These are phyloP conservation scores for Saxidomus purpurata DNA, from an alignment of 1,140 invertebrate species.

Conservation along the genomic window DNA sequence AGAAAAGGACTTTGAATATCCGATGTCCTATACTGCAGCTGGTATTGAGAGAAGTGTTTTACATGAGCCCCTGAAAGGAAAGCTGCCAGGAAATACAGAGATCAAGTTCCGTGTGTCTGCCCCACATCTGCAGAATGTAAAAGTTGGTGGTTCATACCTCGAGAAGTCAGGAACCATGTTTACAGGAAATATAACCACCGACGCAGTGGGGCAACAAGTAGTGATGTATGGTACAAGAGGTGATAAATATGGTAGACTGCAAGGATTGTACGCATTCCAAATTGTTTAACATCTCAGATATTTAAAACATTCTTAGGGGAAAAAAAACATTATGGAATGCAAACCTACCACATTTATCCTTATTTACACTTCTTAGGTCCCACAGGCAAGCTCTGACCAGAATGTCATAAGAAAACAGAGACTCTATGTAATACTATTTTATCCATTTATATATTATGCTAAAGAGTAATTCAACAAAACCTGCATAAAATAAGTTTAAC, in stretches of 20 bases:
- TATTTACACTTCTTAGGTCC: too few relatives aligned
- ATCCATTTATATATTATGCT: too few relatives aligned
- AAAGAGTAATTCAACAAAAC: too few relatives aligned
- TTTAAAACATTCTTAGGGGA: too few relatives aligned
- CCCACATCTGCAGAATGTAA: background rate
- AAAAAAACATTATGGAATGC: too few relatives aligned
- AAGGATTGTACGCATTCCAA: slow-evolving; percentile 2
- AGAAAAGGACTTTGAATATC: slow-evolving; percentile 20
- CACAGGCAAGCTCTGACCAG: too few relatives aligned
- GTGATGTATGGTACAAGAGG: background rate
- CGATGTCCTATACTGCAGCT: background rate
- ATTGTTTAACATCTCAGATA: too few relatives aligned
- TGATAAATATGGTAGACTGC: background rate
- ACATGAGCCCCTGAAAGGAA: background rate
- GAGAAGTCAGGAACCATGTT: slow-evolving; percentile 8
- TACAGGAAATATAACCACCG: background rate
- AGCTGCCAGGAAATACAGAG: background rate
- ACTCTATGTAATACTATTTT: too few relatives aligned
- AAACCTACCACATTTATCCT: too few relatives aligned
- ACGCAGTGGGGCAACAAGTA: background rate
- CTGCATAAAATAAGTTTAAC: too few relatives aligned
- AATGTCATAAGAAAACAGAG: too few relatives aligned
- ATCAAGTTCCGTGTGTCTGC: background rate
- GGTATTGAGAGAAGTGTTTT: background rate
- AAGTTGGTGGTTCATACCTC: background rate